Percentiles rank a stretch among this genome's conserved stretches.
phyloP scores from a whole-genome alignment of 2,113 vertebrate species.

The Nestor notabilis region DNA sequence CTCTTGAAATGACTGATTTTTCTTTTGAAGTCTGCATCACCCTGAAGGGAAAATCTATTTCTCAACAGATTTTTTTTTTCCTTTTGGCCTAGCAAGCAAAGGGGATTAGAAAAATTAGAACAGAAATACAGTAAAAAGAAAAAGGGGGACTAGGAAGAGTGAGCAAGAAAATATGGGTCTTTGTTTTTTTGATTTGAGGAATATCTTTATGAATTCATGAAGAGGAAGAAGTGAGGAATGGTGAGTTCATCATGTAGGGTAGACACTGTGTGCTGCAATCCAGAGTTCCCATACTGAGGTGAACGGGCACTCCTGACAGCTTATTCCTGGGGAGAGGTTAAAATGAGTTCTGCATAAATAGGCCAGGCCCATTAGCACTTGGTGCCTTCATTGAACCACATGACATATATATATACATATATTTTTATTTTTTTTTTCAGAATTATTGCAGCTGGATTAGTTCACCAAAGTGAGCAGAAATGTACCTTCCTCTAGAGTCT shows the following conservation, averaged over 20 bases:
- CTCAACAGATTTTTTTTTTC: conserved; percentile 4
- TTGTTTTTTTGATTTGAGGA: background rate
- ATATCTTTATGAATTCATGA: background rate
- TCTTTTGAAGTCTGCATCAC: conserved; percentile 63
- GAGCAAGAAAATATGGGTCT: background rate
- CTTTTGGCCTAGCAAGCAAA: conserved; percentile 30
- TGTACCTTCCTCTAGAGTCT: background rate
- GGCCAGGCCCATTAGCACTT: background rate
- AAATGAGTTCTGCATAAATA: background rate
- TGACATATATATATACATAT: no score
- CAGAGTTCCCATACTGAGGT: background rate
- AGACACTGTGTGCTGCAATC: background rate
- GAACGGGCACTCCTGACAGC: background rate
- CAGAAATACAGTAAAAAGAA: conserved; percentile 5
- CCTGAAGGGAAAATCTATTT: conserved; percentile 56
- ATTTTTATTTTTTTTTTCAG: background rate
- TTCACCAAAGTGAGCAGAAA: background rate
- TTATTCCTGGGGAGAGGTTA: background rate
- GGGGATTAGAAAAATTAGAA: conserved; percentile 30
- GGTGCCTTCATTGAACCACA: background rate
- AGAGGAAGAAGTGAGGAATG: background rate
- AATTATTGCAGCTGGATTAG: background rate
- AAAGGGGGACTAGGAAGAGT: background rate
- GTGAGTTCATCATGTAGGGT: background rate
- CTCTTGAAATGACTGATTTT: conserved; percentile 52